Conservation (phyloP, 1,140 invertebrate species). For the Drosophila repleta region DNA sequence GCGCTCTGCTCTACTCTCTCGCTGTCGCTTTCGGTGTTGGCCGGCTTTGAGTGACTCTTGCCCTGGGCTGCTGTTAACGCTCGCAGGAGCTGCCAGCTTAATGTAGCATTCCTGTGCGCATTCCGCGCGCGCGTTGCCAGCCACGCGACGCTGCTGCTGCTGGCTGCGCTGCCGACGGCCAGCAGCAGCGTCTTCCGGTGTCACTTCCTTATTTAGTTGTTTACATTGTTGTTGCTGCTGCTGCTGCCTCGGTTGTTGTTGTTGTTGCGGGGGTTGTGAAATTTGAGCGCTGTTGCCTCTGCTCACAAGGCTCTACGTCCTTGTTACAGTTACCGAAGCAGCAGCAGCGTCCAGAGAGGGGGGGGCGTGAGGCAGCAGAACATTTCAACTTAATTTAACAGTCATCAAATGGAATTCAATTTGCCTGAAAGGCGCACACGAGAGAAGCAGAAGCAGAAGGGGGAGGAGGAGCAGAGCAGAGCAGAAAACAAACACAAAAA, state of each 20-base stretch:
- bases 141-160: slow-evolving; percentile 50
- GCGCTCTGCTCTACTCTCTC: slow-evolving; percentile 5
- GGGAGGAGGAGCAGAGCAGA: too few relatives aligned
- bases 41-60: slow-evolving; percentile 44
- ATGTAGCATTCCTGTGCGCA: slow-evolving; percentile 70
- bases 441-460: neutral
- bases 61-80: slow-evolving; percentile 40
- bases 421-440: slow-evolving; percentile 57
- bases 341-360: neutral
- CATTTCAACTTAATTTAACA: slow-evolving; percentile 73
- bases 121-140: slow-evolving; percentile 48
- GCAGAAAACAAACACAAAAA: slow-evolving; percentile 6
- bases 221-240: slow-evolving; percentile 50
- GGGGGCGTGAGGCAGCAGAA: neutral
- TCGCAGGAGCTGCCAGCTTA: slow-evolving; percentile 16
- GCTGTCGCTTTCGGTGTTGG: neutral
- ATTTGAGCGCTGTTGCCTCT: slow-evolving; percentile 30
- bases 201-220: slow-evolving; percentile 82
- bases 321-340: slow-evolving; percentile 44
- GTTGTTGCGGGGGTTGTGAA: slow-evolving; percentile 40
- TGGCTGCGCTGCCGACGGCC: slow-evolving; percentile 11
- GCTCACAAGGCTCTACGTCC: slow-evolving; percentile 30
- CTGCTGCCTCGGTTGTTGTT: slow-evolving; percentile 26
- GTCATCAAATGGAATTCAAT: slow-evolving; percentile 74
- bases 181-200: slow-evolving; percentile 59